Base-by-base conservation (phyloP, 2,888 invertebrate genomes). In the Pristionchus maxplancki region DNA sequence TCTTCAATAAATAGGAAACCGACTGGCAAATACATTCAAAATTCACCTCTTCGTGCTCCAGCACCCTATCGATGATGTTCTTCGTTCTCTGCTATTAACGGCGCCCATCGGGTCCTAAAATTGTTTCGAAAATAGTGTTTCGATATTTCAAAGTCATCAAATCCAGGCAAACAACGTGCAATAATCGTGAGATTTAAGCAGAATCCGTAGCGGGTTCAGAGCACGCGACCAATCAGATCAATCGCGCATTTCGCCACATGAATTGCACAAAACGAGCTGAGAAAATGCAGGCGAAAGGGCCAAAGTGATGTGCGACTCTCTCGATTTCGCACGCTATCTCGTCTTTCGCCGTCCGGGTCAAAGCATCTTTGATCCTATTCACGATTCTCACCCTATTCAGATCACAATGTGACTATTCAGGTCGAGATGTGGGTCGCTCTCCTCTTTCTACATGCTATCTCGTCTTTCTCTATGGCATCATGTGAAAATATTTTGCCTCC, bases 71-170 rank as follows among this genome's bases (percentile, higher is more conserved):
- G 86, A 87, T 31, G 86, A 87, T 20, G 86, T 87, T n/a, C 86
- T 15, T 15, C 86, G 48, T 48, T 87, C 86, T 34, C 86, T 50
- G 50, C 86, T 87, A 50, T 50, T 87, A 11, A 87, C 86, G 34
- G 71, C 86, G 34, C 86, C 86, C 86, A 87, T 87, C 17, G 86
- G 71, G 44, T 87, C 86, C 86, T 87, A 50, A 17, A 87, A 64
- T 44, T n/a, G 15, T 53, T 53, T 53, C 13, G 13, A 48, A 48
- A 53, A 53, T 53, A 53, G 17, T 4, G 6, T 53, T 53, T 53
- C 3, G 53, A 17, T 17, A 53, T 17, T 53, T 17, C 53, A 53
- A n/a, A 58, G n/a, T 58, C 58, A 58, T 58, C 58, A 58, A 24
- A 20, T 58, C 58, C n/a, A n/a, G n/a, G 58, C 58, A 15, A 15